These are phyloP conservation scores for Coluber constrictor DNA, from an alignment of 2,797 vertebrate genomes.

Conservation along the genomic window DNA sequence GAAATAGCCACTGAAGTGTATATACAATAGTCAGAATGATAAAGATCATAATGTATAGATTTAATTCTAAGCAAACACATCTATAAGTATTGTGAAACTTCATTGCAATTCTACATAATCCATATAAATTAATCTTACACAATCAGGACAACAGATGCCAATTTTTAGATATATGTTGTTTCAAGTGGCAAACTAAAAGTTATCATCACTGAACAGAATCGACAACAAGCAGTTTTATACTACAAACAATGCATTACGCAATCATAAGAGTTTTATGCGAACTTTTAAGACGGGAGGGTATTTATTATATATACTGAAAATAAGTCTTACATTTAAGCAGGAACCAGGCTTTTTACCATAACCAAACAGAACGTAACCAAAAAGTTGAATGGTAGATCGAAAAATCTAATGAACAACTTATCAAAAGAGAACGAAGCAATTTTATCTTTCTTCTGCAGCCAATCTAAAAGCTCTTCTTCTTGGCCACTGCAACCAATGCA, in stretches of 20 bases:
- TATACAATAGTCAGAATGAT: fast-evolving
- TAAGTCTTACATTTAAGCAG: neutral
- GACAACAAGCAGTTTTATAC: neutral
- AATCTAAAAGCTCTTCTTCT: neutral
- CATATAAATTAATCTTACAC: neutral
- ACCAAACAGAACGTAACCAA: neutral
- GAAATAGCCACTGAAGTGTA: neutral
- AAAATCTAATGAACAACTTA: neutral
- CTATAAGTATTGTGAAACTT: neutral
- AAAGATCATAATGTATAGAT: neutral
- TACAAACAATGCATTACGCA: neutral
- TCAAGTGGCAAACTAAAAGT: neutral
- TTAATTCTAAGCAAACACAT: neutral
- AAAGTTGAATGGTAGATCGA: neutral
- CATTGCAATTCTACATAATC: neutral
- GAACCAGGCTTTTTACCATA: neutral
- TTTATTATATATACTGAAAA: neutral
- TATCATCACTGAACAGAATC: neutral
- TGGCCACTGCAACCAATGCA: neutral
- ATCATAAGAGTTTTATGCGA: neutral
- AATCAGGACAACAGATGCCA: neutral
- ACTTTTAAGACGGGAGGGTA: no score
- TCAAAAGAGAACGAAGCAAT: neutral
- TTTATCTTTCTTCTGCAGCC: neutral
- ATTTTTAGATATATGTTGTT: neutral